phyloP scores from a whole-genome alignment of 2,113 vertebrate genomes.

The Halichoerus grypus region DNA sequence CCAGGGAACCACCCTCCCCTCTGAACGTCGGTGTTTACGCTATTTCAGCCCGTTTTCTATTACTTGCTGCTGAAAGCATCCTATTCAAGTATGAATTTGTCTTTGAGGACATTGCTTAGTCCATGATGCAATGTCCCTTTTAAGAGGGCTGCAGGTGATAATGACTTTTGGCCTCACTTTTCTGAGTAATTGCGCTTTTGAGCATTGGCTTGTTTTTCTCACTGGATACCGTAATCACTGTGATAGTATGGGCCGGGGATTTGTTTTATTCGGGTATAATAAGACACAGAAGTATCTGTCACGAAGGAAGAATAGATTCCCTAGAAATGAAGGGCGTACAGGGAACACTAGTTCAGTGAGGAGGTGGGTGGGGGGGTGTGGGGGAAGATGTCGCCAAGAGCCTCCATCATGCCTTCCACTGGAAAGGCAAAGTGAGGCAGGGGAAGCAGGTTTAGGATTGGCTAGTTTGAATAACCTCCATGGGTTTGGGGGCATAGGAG shows the following conservation, averaged over 20 bases:
- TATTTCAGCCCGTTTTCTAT: background rate
- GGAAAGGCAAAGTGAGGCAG: background rate
- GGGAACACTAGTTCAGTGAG: background rate
- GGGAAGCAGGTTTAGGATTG: too few relatives aligned
- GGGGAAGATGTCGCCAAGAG: fast-evolving
- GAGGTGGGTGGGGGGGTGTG: fast-evolving
- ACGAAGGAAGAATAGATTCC: background rate
- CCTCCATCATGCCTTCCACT: background rate
- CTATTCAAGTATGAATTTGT: background rate
- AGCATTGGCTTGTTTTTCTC: background rate
- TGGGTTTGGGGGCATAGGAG: background rate
- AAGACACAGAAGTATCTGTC: background rate
- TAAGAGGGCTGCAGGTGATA: background rate
- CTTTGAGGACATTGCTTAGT: background rate
- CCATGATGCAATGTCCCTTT: background rate
- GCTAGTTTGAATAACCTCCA: background rate
- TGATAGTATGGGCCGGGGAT: background rate
- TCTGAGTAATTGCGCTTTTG: background rate
- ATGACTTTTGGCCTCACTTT: background rate
- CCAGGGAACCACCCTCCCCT: background rate
- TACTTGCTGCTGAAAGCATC: background rate
- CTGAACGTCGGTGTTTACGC: background rate
- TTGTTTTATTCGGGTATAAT: background rate
- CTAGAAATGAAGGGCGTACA: background rate
- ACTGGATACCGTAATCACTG: background rate